These are phyloP conservation scores for Sthenelais limicola DNA, from an alignment of 2,888 invertebrate species.

Conservation along the genomic window DNA sequence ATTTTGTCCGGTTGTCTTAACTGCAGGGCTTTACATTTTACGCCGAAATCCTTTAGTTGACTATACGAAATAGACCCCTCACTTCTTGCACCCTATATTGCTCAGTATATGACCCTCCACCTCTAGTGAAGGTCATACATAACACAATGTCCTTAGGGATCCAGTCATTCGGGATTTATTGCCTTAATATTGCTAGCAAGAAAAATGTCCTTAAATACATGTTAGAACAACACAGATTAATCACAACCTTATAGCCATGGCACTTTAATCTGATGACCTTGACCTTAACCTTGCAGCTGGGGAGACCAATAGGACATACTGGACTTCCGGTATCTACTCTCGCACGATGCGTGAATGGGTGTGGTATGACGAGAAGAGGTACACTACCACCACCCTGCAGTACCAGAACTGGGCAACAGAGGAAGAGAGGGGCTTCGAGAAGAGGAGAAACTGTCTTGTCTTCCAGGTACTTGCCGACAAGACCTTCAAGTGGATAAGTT, in stretches of 20 bases:
- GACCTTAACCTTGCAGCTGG: slow-evolving; percentile 23
- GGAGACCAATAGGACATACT: slow-evolving; percentile 16
- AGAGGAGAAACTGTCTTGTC: neutral
- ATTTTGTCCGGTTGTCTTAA: no score
- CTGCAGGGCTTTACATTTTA: no score
- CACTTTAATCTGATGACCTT: neutral
- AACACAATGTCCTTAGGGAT: no score
- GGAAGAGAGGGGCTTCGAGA: neutral
- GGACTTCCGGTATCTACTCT: slow-evolving; percentile 27
- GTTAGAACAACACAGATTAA: no score
- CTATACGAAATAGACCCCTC: no score
- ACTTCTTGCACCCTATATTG: no score
- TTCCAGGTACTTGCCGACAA: slow-evolving; percentile 31
- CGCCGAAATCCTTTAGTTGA: no score
- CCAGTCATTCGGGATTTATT: no score
- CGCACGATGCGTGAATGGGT: slow-evolving; percentile 4
- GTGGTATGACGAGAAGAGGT: slow-evolving; percentile 25
- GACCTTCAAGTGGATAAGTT: slow-evolving; percentile 14
- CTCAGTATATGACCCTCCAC: no score
- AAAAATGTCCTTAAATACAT: no score
- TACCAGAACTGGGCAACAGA: slow-evolving; percentile 18
- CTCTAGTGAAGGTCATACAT: no score
- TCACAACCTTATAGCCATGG: neutral
- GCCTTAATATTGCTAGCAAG: no score
- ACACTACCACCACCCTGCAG: neutral